Conservation (phyloP, 2,113 vertebrate genomes). For the Grallaria varia region DNA sequence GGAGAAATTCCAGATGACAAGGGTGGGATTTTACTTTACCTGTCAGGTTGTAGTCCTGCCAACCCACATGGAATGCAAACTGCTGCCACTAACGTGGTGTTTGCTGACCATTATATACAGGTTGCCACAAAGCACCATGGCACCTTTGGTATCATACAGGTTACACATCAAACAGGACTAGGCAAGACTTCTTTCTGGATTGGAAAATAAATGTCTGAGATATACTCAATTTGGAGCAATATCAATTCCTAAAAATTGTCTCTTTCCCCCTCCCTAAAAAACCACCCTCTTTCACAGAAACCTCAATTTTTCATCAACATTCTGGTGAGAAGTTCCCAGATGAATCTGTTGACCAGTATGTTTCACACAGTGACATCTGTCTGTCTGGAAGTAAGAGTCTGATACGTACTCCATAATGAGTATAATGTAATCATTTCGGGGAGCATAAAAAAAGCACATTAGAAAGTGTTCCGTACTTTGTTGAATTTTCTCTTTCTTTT, state of each 20-base stretch:
- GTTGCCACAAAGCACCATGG: neutral
- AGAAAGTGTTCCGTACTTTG: neutral
- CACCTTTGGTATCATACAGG: neutral
- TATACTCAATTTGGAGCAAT: neutral
- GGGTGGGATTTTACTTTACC: neutral
- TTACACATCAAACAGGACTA: neutral
- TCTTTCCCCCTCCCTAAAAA: accelerated
- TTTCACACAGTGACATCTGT: neutral
- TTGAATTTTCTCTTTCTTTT: neutral
- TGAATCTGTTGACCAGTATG: neutral
- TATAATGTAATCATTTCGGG: neutral
- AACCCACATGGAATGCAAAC: neutral
- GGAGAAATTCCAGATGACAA: neutral
- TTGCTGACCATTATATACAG: neutral
- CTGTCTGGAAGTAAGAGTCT: neutral
- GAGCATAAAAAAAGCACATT: neutral
- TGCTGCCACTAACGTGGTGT: neutral
- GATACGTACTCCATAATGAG: neutral
- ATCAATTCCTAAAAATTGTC: neutral
- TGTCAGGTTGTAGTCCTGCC: neutral
- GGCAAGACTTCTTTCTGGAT: neutral
- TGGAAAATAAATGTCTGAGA: neutral
- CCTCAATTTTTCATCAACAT: neutral
- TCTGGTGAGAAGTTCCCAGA: neutral
- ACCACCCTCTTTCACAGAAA: neutral